These are phyloP conservation scores for Lutraria lutraria DNA, from an alignment of 2,888 invertebrate genomes.

Conservation along the genomic window DNA sequence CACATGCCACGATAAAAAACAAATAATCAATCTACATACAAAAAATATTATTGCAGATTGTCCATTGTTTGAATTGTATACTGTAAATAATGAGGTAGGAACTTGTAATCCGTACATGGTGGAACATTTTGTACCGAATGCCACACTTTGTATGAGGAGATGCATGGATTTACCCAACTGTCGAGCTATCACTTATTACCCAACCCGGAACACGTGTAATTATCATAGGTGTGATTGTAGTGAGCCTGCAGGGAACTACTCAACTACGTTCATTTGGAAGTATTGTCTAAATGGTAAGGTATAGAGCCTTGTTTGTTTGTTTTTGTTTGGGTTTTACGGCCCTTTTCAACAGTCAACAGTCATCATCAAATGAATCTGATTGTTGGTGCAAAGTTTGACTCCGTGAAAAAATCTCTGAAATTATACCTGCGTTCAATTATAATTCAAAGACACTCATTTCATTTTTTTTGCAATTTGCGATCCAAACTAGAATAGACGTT, in stretches of 20 bases:
- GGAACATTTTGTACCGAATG: background rate
- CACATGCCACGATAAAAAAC: too few relatives aligned
- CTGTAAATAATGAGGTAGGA: background rate
- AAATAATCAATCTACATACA: too few relatives aligned
- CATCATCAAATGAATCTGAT: too few relatives aligned
- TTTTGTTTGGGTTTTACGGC: too few relatives aligned
- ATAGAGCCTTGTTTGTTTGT: background rate
- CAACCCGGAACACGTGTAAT: background rate
- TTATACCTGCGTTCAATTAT: too few relatives aligned
- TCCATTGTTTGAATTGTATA: background rate
- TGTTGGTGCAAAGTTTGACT: too few relatives aligned
- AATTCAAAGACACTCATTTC: too few relatives aligned
- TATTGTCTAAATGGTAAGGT: constrained; percentile 1
- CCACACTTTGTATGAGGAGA: background rate
- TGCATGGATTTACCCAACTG: background rate
- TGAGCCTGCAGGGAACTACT: background rate
- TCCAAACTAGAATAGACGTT: too few relatives aligned
- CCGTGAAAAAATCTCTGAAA: too few relatives aligned
- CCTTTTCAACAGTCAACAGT: too few relatives aligned
- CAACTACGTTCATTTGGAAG: background rate
- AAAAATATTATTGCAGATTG: background rate
- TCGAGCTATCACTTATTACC: background rate
- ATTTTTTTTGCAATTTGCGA: too few relatives aligned
- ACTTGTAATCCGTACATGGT: background rate
- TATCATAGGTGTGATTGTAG: constrained; percentile 16